Evolutionary conservation across 2,797 vertebrate genomes (phyloP).

Genomic region (Girardinus metallicus): DNA sequence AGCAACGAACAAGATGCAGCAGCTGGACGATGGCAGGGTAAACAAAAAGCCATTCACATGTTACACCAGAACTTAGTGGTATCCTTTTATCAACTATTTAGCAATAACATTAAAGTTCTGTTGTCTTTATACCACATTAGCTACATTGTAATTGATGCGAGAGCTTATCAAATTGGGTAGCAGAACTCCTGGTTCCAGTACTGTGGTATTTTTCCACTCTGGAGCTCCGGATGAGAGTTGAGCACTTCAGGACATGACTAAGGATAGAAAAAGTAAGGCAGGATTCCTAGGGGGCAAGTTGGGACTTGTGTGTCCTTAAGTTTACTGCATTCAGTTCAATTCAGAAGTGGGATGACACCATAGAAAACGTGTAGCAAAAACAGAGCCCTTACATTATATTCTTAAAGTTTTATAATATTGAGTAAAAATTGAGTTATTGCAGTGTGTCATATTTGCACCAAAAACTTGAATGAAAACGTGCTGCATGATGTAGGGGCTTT

Average conservation of each 20-base stretch:
- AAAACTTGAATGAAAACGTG: not conserved
- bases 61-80: not conserved
- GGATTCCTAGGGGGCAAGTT: constrained; percentile 36
- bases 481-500: not conserved
- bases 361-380: not conserved
- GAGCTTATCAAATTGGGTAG: not conserved
- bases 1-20: constrained; percentile 76
- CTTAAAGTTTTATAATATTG: too few relatives aligned
- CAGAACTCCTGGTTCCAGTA: not conserved
- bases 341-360: not conserved
- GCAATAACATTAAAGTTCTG: not conserved
- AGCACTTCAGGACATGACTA: constrained; percentile 44
- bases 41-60: not conserved
- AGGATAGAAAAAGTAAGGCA: not conserved
- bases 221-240: not conserved
- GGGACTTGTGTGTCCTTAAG: constrained; percentile 42
- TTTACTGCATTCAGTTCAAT: not conserved
- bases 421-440: not conserved
- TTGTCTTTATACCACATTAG: not conserved
- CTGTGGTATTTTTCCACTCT: constrained; percentile 68
- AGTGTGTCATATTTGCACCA: not conserved
- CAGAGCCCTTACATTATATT: not conserved
- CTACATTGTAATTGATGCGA: not conserved
- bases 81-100: not conserved
- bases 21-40: constrained; percentile 76